A percentile compares a stretch with the other conserved stretches of the same genome.
Conservation (phyloP, 1,140 invertebrate genomes). For the Drosophila micromelanica region DNA sequence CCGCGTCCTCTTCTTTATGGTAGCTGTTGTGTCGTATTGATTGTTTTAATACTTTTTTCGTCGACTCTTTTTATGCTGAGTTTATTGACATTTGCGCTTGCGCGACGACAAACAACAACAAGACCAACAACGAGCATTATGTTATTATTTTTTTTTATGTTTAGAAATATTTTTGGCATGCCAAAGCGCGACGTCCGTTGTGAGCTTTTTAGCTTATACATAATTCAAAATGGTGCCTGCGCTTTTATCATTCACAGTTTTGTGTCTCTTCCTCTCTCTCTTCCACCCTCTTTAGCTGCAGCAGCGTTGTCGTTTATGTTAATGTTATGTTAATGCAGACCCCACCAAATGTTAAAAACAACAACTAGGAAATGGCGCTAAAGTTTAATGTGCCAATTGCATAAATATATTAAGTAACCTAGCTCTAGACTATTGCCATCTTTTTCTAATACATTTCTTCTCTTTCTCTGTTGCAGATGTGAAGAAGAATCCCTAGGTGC, state of each 20-base stretch:
- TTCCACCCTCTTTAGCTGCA: neutral
- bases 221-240: constrained; percentile 36
- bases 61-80: constrained; percentile 42
- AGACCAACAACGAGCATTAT: constrained; percentile 7
- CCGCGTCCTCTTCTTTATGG: neutral
- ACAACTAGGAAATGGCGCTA: constrained; percentile 47
- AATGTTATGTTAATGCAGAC: constrained; percentile 31
- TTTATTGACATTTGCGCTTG: constrained; percentile 76
- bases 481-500: constrained; percentile 84
- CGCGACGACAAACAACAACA: constrained; percentile 29
- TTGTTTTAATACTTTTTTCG: constrained; percentile 60
- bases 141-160: constrained; percentile 7
- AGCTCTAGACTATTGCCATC: constrained; percentile 28
- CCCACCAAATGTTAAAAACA: constrained; percentile 19
- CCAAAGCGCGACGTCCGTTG: neutral
- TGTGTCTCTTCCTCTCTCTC: neutral
- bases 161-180: constrained; percentile 40
- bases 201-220: constrained; percentile 32
- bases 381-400: constrained; percentile 75
- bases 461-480: constrained; percentile 71
- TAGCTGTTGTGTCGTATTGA: constrained; percentile 46
- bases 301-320: constrained; percentile 2
- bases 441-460: constrained; percentile 30
- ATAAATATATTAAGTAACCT: constrained; percentile 56
- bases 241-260: constrained; percentile 19